phyloP scores from a whole-genome alignment of 2,797 vertebrate genomes.

The Synanceia verrucosa region DNA sequence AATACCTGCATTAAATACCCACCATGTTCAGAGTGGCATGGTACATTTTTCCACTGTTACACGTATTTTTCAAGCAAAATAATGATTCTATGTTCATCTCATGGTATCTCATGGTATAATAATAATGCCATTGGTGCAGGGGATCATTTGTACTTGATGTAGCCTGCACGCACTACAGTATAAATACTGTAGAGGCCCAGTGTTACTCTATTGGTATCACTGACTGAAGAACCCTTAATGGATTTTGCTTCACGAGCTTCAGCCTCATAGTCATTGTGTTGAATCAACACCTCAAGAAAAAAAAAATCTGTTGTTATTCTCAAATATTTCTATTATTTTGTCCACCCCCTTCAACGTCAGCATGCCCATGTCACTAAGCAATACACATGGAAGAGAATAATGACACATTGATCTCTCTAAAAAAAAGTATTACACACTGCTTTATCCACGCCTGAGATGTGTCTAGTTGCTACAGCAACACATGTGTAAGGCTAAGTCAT shows the following conservation, averaged over 20 bases:
- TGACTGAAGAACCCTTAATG: neutral
- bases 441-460: constrained; percentile 39
- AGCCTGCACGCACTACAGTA: neutral
- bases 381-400: constrained; percentile 17
- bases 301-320: neutral
- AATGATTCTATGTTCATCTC: neutral
- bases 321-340: constrained; percentile 28
- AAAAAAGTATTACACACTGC: constrained; percentile 16
- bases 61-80: neutral
- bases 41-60: neutral
- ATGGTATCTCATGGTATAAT: too few relatives aligned
- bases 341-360: constrained; percentile 47
- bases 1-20: neutral
- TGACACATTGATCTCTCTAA: constrained; percentile 28
- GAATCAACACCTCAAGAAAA: neutral
- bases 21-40: neutral
- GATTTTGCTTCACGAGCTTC: too few relatives aligned
- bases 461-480: constrained; percentile 55
- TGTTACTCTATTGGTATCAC: neutral
- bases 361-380: neutral
- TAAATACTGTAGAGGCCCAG: neutral
- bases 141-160: neutral
- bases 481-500: constrained; percentile 21
- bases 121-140: neutral
- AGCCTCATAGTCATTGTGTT: neutral